Evolutionary conservation across 2,888 invertebrate genomes (phyloP).

Genomic region (Operophtera brumata): DNA sequence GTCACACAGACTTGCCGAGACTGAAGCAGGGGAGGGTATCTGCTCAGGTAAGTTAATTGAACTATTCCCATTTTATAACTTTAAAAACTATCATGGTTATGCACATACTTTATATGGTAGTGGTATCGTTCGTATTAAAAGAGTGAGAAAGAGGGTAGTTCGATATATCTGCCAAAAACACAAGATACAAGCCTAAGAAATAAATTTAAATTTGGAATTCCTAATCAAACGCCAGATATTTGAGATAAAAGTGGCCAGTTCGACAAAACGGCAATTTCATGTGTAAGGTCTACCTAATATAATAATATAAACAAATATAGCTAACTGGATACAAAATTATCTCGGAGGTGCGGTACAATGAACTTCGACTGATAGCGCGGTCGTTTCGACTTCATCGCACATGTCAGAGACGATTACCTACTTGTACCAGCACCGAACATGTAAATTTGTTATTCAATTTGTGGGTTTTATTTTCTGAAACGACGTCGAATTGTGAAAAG

Average conservation of each 20-base stretch:
- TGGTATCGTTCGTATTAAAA: no score
- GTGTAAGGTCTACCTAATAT: no score
- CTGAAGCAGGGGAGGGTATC: constrained; percentile 87
- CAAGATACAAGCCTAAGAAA: no score
- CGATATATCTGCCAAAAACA: no score
- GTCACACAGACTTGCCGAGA: constrained; percentile 88
- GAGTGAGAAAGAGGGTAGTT: no score
- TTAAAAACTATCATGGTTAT: no score
- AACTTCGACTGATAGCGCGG: constrained; percentile 42
- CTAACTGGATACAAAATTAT: constrained; percentile 30
- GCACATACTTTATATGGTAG: no score
- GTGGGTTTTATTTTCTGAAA: background rate
- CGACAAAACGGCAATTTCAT: no score
- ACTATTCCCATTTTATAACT: constrained; percentile 9
- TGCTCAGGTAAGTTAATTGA: constrained; percentile 81
- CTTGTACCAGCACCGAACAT: background rate
- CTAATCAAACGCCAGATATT: no score
- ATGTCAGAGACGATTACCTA: constrained; percentile 28
- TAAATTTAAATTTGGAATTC: no score
- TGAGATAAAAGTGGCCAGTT: no score
- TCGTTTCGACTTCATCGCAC: constrained; percentile 45
- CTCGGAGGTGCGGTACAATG: constrained; percentile 40
- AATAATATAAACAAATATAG: no score
- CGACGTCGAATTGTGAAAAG: background rate
- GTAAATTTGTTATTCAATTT: background rate